Conservation (phyloP, 2,797 vertebrate species). For the Alauda arvensis region DNA sequence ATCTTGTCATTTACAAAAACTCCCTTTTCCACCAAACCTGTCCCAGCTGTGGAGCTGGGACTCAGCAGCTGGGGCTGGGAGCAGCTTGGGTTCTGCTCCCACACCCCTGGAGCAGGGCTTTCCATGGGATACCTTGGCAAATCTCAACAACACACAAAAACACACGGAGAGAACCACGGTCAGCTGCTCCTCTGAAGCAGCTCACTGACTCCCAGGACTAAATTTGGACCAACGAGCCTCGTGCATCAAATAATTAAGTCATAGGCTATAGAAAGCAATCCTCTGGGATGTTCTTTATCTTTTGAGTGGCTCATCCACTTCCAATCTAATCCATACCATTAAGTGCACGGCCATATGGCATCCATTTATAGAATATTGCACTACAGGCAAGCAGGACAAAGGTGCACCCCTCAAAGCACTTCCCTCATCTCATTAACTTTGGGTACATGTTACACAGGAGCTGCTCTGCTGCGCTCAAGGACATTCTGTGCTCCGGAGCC, state of each 20-base stretch:
- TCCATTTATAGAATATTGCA: constrained; percentile 51
- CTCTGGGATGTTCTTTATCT: constrained; percentile 27
- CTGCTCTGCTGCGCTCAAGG: constrained; percentile 31
- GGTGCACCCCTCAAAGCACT: constrained; percentile 21
- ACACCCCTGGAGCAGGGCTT: neutral
- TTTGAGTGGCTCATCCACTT: constrained; percentile 50
- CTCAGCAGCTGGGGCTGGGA: neutral
- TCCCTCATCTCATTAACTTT: constrained; percentile 42
- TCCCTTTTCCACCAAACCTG: neutral
- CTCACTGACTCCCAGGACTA: neutral
- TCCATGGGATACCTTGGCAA: neutral
- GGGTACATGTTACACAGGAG: constrained; percentile 7
- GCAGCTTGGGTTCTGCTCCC: neutral
- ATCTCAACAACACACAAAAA: neutral
- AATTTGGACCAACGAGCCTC: constrained; percentile 24
- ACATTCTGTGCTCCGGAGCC: neutral
- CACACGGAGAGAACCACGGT: neutral
- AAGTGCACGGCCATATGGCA: constrained; percentile 49
- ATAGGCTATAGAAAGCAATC: constrained; percentile 41
- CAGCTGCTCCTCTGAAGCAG: constrained; percentile 6
- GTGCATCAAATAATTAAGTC: constrained; percentile 50
- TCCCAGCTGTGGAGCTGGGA: neutral
- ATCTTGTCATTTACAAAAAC: neutral
- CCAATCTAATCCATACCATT: constrained; percentile 37
- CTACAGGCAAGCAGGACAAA: constrained; percentile 32